phyloP scores from a whole-genome alignment of 2,797 vertebrate genomes.

The Jordanella pulchra region DNA sequence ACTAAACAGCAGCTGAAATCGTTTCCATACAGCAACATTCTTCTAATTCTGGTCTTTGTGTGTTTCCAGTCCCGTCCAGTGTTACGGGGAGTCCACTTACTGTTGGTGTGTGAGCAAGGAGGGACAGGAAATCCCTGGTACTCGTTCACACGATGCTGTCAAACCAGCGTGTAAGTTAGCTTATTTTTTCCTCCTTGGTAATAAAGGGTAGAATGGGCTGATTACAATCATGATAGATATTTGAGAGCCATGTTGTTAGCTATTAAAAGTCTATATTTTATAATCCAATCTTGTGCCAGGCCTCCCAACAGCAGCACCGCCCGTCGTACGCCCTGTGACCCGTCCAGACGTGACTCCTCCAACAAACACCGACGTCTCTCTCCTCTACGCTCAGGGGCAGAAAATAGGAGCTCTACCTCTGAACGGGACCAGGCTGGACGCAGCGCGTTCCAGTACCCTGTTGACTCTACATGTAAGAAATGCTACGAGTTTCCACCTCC shows the following conservation, averaged over 20 bases:
- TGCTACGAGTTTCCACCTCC: neutral
- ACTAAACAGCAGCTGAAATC: neutral
- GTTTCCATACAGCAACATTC: neutral
- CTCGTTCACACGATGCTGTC: constrained; percentile 84
- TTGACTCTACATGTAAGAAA: constrained; percentile 89
- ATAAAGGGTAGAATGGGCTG: neutral
- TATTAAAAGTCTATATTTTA: neutral
- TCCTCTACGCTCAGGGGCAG: constrained; percentile 95
- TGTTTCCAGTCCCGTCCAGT: constrained; percentile 76
- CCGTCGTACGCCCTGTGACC: constrained; percentile 79
- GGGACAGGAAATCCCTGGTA: constrained; percentile 88
- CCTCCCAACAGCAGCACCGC: constrained; percentile 86
- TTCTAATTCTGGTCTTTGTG: neutral
- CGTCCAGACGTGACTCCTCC: constrained; percentile 86
- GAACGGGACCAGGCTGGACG: constrained; percentile 86
- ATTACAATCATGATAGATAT: neutral
- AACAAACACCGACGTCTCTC: constrained; percentile 76
- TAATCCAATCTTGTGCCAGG: constrained; percentile 69
- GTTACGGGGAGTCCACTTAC: constrained; percentile 81
- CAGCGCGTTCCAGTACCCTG: constrained; percentile 83
- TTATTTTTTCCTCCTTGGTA: no score
- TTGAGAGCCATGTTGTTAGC: neutral
- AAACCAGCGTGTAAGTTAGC: constrained; percentile 88
- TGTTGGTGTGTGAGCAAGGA: constrained; percentile 87
- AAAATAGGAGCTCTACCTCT: constrained; percentile 92